Conservation (phyloP, 2,888 invertebrate genomes). For the Ctenicera cuprea region DNA sequence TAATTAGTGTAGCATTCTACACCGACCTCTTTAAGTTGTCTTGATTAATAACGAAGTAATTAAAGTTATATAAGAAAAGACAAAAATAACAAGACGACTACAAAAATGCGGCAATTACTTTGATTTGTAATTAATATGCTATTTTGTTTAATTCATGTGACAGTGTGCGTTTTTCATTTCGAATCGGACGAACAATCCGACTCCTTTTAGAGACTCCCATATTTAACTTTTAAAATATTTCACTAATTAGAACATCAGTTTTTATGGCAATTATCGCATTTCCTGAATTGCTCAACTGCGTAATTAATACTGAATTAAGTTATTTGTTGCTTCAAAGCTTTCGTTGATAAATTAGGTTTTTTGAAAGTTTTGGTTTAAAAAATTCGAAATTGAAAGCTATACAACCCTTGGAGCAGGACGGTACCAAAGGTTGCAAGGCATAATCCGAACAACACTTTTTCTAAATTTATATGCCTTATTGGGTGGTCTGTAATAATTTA, state of each 20-base stretch:
- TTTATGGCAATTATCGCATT: conserved; percentile 20
- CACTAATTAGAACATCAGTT: conserved; percentile 28
- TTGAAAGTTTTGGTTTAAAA: neutral
- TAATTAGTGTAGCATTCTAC: conserved; percentile 38
- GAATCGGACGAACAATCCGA: neutral
- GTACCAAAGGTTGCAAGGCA: conserved; percentile 25
- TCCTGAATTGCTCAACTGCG: neutral
- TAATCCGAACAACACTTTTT: conserved; percentile 30
- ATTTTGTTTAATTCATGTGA: conserved; percentile 1
- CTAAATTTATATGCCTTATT: conserved; percentile 50
- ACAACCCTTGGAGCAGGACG: conserved; percentile 32
- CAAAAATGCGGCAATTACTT: conserved; percentile 29
- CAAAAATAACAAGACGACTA: conserved; percentile 24
- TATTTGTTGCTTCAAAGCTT: neutral
- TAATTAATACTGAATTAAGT: conserved; percentile 11
- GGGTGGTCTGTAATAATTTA: conserved; percentile 54
- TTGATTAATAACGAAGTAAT: conserved; percentile 17
- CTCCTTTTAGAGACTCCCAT: neutral
- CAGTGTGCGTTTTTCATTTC: conserved; percentile 15
- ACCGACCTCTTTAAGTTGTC: conserved; percentile 32
- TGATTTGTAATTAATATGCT: conserved; percentile 27
- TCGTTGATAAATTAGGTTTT: too few relatives aligned
- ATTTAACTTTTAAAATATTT: conserved; percentile 21
- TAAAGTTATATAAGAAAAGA: conserved; percentile 27
- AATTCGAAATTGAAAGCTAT: neutral